Percentiles rank a stretch among this genome's conserved stretches.
Conservation (phyloP, 2,888 invertebrate species). For the Campoplex capitator region DNA sequence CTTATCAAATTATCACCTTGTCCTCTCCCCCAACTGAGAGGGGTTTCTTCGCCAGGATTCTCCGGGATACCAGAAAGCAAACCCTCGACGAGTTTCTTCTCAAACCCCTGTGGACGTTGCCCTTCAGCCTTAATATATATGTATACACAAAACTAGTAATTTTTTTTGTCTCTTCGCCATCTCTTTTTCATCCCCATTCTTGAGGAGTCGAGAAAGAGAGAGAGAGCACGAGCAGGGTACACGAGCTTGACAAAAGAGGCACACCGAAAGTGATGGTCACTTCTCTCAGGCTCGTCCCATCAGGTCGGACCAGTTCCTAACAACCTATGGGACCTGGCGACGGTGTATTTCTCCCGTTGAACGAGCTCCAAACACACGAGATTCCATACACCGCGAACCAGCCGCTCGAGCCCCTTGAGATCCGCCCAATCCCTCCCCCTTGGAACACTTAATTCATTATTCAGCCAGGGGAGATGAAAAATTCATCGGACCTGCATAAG, state of each 20-base stretch:
- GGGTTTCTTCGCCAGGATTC: constrained; percentile 53
- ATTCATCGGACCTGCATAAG: constrained; percentile 73
- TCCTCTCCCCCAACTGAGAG: constrained; percentile 74
- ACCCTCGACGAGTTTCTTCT: constrained; percentile 52
- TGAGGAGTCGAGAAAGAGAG: not conserved
- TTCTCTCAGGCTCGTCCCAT: constrained; percentile 70
- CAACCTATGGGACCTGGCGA: constrained; percentile 79
- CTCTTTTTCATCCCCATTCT: constrained; percentile 36
- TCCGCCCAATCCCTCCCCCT: constrained; percentile 70
- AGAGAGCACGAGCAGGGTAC: constrained; percentile 51
- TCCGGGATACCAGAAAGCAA: constrained; percentile 46
- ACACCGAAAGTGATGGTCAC: constrained; percentile 81
- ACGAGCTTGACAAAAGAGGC: constrained; percentile 70
- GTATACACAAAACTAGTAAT: constrained; percentile 74
- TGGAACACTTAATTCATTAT: constrained; percentile 84
- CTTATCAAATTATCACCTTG: constrained; percentile 85
- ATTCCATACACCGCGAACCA: constrained; percentile 46
- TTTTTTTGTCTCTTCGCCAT: constrained; percentile 48
- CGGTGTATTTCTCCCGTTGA: constrained; percentile 61
- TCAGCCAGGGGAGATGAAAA: constrained; percentile 80
- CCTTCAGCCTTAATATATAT: constrained; percentile 20
- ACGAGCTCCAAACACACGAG: constrained; percentile 68
- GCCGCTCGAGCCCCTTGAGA: constrained; percentile 68
- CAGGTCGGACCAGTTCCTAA: constrained; percentile 79
- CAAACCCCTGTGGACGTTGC: constrained; percentile 46